Evolutionary conservation across 2,113 vertebrate genomes (phyloP).

Genomic region (Salvator merianae): DNA sequence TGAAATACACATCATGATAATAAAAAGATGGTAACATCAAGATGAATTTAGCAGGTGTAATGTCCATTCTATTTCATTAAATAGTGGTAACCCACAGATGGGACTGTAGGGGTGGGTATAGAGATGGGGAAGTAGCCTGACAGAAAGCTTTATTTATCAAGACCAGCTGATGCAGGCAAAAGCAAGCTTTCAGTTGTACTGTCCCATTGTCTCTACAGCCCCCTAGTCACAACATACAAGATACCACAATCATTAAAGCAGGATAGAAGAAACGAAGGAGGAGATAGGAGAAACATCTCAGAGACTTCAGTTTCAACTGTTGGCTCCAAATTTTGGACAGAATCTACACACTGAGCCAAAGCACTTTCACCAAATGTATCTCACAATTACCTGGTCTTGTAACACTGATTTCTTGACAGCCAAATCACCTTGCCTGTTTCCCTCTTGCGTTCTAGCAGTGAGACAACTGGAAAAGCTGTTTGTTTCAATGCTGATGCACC

Average conservation of each 20-base stretch:
- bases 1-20: background rate
- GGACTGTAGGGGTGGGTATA: too few species aligned
- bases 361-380: conserved; percentile 1
- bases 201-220: too few species aligned
- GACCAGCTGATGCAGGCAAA: too few species aligned
- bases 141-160: too few species aligned
- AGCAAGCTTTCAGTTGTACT: too few species aligned
- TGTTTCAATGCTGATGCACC: background rate
- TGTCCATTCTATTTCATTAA: background rate
- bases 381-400: background rate
- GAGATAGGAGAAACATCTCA: background rate
- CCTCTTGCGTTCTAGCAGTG: background rate
- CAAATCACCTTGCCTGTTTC: conserved; percentile 34
- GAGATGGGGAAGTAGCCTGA: too few species aligned
- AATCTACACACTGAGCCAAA: background rate
- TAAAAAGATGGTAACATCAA: background rate
- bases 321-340: background rate
- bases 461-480: conserved; percentile 1
- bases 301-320: background rate
- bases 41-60: background rate
- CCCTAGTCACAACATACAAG: too few species aligned
- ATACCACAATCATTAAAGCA: background rate
- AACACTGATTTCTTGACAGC: background rate
- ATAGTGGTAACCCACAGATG: too few species aligned
- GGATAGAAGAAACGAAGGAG: background rate